Conservation (phyloP, 1,140 invertebrate genomes). For the Agraylea sexmaculata region DNA sequence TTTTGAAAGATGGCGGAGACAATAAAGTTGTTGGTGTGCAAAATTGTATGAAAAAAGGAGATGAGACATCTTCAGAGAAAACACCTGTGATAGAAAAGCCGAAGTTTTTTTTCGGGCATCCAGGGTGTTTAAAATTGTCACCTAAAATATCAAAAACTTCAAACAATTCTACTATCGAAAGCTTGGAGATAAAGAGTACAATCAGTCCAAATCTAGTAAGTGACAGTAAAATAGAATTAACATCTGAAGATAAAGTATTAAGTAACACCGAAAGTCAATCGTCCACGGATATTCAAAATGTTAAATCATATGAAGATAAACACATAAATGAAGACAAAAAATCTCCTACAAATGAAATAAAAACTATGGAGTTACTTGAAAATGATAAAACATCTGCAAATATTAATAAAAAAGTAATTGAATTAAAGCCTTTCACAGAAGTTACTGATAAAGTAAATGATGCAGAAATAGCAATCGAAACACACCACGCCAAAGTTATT, state of each 20-base stretch:
- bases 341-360: slow-evolving; percentile 17
- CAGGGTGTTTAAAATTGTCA: slow-evolving; percentile 29
- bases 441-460: no score
- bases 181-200: no score
- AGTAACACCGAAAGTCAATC: slow-evolving; percentile 27
- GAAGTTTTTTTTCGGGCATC: slow-evolving; percentile 38
- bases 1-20: no score
- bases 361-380: slow-evolving; percentile 13
- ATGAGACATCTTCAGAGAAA: slow-evolving; percentile 10
- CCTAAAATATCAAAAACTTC: slow-evolving; percentile 10
- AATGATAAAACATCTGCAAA: neutral
- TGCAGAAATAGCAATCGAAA: no score
- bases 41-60: slow-evolving; percentile 7
- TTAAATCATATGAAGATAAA: slow-evolving; percentile 23
- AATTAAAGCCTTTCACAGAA: no score
- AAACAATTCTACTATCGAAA: slow-evolving; percentile 1
- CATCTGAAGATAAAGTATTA: slow-evolving; percentile 18
- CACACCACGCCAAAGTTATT: no score
- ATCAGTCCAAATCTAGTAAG: no score
- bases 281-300: slow-evolving; percentile 27
- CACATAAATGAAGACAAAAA: slow-evolving; percentile 30
- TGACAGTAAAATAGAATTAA: neutral
- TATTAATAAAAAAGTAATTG: no score
- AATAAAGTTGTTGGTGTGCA: no score
- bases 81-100: slow-evolving; percentile 25